Conservation (phyloP, 2,797 vertebrate genomes). For the Hypotaenidia philippensis region DNA sequence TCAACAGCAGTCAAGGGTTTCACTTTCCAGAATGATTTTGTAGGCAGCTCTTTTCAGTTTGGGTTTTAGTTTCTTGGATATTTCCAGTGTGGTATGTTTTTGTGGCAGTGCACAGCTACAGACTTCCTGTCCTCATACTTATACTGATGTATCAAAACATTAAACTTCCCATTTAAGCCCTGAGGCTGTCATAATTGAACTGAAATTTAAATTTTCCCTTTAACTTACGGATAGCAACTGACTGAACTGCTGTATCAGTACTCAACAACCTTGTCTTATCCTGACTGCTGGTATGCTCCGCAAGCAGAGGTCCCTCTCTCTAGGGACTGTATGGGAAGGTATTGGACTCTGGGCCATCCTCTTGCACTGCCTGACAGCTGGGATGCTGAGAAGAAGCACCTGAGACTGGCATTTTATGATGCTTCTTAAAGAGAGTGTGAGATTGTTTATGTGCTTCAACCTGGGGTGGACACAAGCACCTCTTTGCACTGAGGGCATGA, state of each 20-base stretch:
- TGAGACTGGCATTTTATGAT: neutral
- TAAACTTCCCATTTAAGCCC: neutral
- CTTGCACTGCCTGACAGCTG: neutral
- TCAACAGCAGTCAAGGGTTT: constrained; percentile 50
- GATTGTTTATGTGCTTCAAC: neutral
- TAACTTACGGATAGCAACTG: neutral
- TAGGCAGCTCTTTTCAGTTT: neutral
- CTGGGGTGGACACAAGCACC: neutral
- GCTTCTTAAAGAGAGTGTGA: neutral
- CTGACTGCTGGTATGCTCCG: neutral
- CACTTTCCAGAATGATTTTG: constrained; percentile 7
- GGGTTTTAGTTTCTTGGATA: neutral
- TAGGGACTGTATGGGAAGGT: neutral
- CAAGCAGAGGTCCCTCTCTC: neutral
- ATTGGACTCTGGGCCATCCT: neutral
- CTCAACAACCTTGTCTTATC: neutral
- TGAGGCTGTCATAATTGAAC: neutral
- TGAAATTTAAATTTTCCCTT: neutral
- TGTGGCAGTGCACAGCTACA: neutral
- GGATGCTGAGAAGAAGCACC: neutral
- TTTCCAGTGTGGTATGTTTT: neutral
- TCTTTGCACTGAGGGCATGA: neutral
- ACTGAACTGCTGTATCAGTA: rapidly evolving
- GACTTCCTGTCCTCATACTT: neutral
- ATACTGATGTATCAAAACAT: neutral